Base-by-base conservation (phyloP, 2,113 vertebrate species). In the Tupaia tana region DNA sequence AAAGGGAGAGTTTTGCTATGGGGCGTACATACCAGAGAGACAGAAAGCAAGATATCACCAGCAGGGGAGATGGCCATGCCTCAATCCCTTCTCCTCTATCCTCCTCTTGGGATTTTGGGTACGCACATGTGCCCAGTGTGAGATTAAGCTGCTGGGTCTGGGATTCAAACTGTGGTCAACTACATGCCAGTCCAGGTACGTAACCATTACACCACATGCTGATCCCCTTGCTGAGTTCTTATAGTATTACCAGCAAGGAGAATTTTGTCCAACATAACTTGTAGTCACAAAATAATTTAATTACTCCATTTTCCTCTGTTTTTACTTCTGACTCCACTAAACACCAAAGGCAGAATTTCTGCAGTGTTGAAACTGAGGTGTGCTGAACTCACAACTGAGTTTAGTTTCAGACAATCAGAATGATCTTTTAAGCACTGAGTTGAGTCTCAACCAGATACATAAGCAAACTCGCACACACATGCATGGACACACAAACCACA, bases 231-330 rank as follows among this genome's bases (percentile, higher is more conserved):
- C 31, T 89, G 58, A 88, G 54, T 79, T 85, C 31, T 67, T 69
- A 85, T 73, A 74, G 34, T 86, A 74, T 18, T 86, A 15, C 34
- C 81, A 89, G 69, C 78, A 88, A 75, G 74, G 70, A 34, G 24
- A 78, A 56, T 69, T 89, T 85, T 88, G 20, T 22, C 54, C 64
- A 81, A 31, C 3, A 7, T 67, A 80, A 58, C 34, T 29, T 79
- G 4, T 88, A 83, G 43, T 66, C 67, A 90, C 22, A 59, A 82
- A 86, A 90, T 78, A 22, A 24, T 43, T 81, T 86, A 93, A 83
- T 69, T 61, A 81, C 56, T 83, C 29, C 24, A n/a, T 34, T 95
- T 96, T 83, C 79, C n/a, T 92, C 13, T 70, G 24, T 82, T 64
- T 54, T 56, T 87, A 64, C 73, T 79, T 83, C 63, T 93, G 54